Base-by-base conservation (phyloP, 1,140 invertebrate genomes). In the Camponotus floridanus region DNA sequence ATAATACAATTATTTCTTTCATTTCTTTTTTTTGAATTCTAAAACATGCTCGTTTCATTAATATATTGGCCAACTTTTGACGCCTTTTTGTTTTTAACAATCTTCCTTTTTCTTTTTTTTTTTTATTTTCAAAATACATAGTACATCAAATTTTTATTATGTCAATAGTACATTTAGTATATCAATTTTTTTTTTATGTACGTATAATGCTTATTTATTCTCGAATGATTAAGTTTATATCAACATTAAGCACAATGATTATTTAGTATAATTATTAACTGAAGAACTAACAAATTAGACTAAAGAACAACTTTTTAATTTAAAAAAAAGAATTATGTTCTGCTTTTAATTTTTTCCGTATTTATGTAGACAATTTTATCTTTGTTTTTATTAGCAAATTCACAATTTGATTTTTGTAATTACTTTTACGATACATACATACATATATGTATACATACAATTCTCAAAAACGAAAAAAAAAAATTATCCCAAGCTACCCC, bases 1-100 rank as follows among this genome's bases (percentile, higher is more conserved):
- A 87, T 85, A 87, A 76, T 76, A 87, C n/a, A 80, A 80, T 76
- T 79, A 88, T 70, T 78, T 70, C 76, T 51, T 71, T 48, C 74
- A 74, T 68, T 68, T 57, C 36, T 64, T 76, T 45, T 26, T 73
- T 76, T 59, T 87, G 26, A 74, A 45, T 86, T 86, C 61, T 59
- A 83, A 81, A 33, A 48, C 55, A 51, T 45, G 55, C 39, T 64
- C 42, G 59, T 79, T 3, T 64, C 18, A 36, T 21, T 15, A 68
- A 42, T 33, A n/a, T 39, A 26, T 45, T 31, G 15, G 15, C 67
- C 18, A 13, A 36, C 5, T 18, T 13, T 70, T 48, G 26, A 6
- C 42, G 31, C n/a, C 2, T 21, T 26, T 55, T 70, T 45, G 18
- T 51, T 61, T 57, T n/a, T 7, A 61, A 11, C 7, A 9, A 18